Percentiles rank a stretch among this genome's conserved stretches.
phyloP scores from a whole-genome alignment of 2,888 invertebrate species.

The Sarcophaga variegata region DNA sequence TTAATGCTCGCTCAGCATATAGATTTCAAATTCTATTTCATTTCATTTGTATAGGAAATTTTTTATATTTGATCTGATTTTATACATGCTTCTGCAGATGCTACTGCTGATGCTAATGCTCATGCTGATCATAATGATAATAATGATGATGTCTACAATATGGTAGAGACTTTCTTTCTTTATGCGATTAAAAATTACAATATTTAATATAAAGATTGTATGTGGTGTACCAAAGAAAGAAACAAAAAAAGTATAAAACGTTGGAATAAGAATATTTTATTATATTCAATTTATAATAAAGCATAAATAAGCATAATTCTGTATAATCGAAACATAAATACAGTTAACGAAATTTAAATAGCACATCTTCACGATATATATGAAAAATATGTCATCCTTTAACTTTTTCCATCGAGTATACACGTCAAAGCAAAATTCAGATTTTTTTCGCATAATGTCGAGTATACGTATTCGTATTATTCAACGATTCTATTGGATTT shows the following conservation, averaged over 20 bases:
- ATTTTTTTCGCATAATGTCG: too few relatives aligned
- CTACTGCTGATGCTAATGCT: neutral
- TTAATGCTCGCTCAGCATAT: neutral
- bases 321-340: neutral
- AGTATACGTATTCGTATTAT: too few relatives aligned
- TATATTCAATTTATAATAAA: constrained; percentile 62
- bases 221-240: constrained; percentile 6
- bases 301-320: constrained; percentile 57
- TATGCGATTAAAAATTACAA: constrained; percentile 51
- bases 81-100: constrained; percentile 49
- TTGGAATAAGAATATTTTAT: constrained; percentile 59
- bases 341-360: constrained; percentile 9
- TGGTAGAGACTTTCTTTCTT: constrained; percentile 52
- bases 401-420: too few relatives aligned
- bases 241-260: neutral
- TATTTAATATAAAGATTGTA: neutral
- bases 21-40: neutral
- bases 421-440: too few relatives aligned
- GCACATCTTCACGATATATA: neutral
- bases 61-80: constrained; percentile 57
- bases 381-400: too few relatives aligned
- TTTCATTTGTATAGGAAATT: constrained; percentile 34
- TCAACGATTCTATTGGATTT: too few relatives aligned
- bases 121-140: neutral
- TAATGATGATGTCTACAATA: constrained; percentile 21